Evolutionary conservation across 2,888 invertebrate species (phyloP).

Genomic region (Hanleya hanleyi): DNA sequence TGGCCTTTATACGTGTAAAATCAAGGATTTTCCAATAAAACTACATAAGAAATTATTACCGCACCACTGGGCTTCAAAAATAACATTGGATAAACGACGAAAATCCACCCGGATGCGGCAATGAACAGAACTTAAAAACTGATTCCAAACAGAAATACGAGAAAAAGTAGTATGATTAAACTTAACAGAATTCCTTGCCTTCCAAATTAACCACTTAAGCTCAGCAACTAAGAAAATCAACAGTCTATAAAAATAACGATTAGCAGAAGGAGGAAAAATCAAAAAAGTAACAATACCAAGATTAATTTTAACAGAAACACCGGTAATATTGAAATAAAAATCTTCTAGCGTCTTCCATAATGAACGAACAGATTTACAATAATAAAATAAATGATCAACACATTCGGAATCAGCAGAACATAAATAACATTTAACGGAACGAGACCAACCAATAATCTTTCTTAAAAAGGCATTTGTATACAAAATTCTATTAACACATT

Average conservation of each 20-base stretch:
- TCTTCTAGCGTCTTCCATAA: neutral
- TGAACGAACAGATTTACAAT: neutral
- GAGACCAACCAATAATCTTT: neutral
- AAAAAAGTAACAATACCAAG: neutral
- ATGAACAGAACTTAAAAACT: neutral
- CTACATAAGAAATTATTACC: neutral
- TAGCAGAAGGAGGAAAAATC: neutral
- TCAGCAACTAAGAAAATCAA: neutral
- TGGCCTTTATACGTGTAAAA: neutral
- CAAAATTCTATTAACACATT: neutral
- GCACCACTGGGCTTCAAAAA: neutral
- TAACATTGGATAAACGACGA: neutral
- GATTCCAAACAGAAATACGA: neutral
- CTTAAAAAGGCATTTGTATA: neutral
- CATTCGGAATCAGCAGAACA: neutral
- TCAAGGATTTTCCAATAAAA: neutral
- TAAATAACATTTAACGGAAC: neutral
- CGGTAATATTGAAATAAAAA: neutral
- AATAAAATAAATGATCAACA: neutral
- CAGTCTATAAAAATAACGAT: neutral
- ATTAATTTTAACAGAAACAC: neutral
- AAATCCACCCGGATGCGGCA: neutral
- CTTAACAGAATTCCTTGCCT: neutral
- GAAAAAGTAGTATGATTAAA: neutral
- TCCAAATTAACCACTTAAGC: neutral